Conservation (phyloP, 2,888 invertebrate species). For the Drosophila hamatofila region DNA sequence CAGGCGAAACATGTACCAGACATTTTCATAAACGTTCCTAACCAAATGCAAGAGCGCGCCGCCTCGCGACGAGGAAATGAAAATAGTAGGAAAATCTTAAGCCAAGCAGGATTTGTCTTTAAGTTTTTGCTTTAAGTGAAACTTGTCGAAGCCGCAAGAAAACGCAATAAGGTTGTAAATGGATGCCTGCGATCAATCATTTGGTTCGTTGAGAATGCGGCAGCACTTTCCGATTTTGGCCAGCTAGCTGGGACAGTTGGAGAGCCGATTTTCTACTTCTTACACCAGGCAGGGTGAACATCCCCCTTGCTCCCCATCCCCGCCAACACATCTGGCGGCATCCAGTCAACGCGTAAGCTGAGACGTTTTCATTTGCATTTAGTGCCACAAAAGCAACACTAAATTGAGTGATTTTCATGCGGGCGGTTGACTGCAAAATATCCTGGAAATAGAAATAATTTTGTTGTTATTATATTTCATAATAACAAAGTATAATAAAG, state of each 20-base stretch:
- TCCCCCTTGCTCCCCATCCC: too few relatives aligned
- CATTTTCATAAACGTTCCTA: slow-evolving; percentile 72
- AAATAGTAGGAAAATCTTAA: slow-evolving; percentile 14
- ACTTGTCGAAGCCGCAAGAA: slow-evolving; percentile 53
- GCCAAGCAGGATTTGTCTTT: slow-evolving; percentile 24
- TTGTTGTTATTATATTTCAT: not conserved
- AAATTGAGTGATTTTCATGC: not conserved
- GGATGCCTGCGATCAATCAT: slow-evolving; percentile 80
- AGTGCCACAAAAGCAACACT: slow-evolving; percentile 34
- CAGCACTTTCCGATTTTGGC: slow-evolving; percentile 62
- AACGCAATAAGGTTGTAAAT: slow-evolving; percentile 72
- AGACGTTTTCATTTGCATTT: slow-evolving; percentile 80
- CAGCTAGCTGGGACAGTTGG: slow-evolving; percentile 19
- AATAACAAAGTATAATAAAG: too few relatives aligned
- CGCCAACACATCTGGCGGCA: slow-evolving; percentile 35
- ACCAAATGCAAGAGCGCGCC: slow-evolving; percentile 15
- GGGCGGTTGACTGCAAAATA: not conserved
- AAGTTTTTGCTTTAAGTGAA: slow-evolving; percentile 43
- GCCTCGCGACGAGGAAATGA: not conserved
- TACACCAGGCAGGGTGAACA: too few relatives aligned
- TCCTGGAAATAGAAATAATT: slow-evolving; percentile 6
- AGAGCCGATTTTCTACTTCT: not conserved
- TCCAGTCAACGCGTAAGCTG: slow-evolving; percentile 59
- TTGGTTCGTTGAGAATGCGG: slow-evolving; percentile 48
- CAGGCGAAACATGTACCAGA: slow-evolving; percentile 76